Evolutionary conservation across 2,888 invertebrate species (phyloP).

Genomic region (Autographa pulchrina): DNA sequence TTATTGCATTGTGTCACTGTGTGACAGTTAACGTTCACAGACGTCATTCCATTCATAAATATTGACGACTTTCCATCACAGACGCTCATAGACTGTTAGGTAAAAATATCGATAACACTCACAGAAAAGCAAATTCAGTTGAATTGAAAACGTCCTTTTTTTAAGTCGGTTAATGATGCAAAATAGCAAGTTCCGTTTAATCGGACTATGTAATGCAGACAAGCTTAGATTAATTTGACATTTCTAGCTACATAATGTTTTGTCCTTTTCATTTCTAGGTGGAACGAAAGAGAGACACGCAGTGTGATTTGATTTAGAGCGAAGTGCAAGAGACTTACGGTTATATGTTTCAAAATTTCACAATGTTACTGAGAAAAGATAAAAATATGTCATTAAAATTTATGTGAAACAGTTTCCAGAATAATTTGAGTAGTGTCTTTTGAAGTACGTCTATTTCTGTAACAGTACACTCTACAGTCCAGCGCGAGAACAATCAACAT

Average conservation of each 20-base stretch:
- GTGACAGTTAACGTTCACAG: neutral
- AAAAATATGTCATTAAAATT: neutral
- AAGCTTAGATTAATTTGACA: neutral
- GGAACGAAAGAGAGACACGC: neutral
- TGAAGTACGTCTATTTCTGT: neutral
- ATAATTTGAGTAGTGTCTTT: neutral
- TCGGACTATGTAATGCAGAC: too few species aligned
- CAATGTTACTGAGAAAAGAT: neutral
- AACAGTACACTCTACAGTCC: neutral
- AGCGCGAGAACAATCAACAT: neutral
- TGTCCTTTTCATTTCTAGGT: neutral
- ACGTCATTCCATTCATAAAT: neutral
- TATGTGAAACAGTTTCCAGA: neutral
- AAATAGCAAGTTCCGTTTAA: too few species aligned
- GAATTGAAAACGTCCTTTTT: too few species aligned
- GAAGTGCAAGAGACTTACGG: neutral
- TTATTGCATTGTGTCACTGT: constrained; percentile 8
- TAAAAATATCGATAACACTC: too few species aligned
- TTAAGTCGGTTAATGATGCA: too few species aligned
- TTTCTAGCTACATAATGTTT: neutral
- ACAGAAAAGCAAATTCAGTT: too few species aligned
- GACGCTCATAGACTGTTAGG: neutral
- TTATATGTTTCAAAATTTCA: neutral
- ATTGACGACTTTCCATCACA: neutral
- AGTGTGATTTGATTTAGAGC: neutral